These are phyloP conservation scores for Chesias legatella DNA, from an alignment of 2,888 invertebrate species.

Conservation along the genomic window DNA sequence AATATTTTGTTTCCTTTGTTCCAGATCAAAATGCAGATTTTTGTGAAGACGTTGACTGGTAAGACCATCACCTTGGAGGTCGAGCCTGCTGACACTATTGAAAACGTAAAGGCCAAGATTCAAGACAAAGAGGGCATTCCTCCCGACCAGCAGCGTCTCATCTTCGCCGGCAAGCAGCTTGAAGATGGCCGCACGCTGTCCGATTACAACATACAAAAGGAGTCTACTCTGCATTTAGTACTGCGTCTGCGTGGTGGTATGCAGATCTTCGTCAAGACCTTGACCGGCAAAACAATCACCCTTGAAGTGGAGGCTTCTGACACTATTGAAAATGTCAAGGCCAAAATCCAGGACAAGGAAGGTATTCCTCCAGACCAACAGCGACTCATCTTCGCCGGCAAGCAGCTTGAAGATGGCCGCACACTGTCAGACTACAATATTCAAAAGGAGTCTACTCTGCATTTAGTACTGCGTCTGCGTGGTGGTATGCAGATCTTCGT, in stretches of 20 bases:
- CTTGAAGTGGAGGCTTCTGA: slow-evolving; percentile 26
- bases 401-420: slow-evolving; percentile 28
- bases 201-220: slow-evolving; percentile 30
- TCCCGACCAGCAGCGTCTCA: slow-evolving; percentile 28
- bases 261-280: slow-evolving; percentile 29
- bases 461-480: slow-evolving; percentile 27
- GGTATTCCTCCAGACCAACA: slow-evolving; percentile 30
- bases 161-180: slow-evolving; percentile 28
- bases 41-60: slow-evolving; percentile 30
- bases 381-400: slow-evolving; percentile 27
- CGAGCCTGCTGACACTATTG: slow-evolving; percentile 27
- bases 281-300: slow-evolving; percentile 27
- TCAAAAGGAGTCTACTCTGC: slow-evolving; percentile 27
- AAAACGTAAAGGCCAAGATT: slow-evolving; percentile 28
- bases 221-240: slow-evolving; percentile 26
- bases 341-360: slow-evolving; percentile 30
- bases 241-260: slow-evolving; percentile 30
- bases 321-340: slow-evolving; percentile 29
- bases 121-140: slow-evolving; percentile 31
- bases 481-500: slow-evolving; percentile 34
- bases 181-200: slow-evolving; percentile 28
- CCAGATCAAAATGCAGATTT: slow-evolving; percentile 41
- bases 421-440: slow-evolving; percentile 28
- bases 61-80: slow-evolving; percentile 28
- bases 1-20: slow-evolving; percentile 16